Base-by-base conservation (phyloP, 2,113 vertebrate species). In the Leucoraja erinaceus region DNA sequence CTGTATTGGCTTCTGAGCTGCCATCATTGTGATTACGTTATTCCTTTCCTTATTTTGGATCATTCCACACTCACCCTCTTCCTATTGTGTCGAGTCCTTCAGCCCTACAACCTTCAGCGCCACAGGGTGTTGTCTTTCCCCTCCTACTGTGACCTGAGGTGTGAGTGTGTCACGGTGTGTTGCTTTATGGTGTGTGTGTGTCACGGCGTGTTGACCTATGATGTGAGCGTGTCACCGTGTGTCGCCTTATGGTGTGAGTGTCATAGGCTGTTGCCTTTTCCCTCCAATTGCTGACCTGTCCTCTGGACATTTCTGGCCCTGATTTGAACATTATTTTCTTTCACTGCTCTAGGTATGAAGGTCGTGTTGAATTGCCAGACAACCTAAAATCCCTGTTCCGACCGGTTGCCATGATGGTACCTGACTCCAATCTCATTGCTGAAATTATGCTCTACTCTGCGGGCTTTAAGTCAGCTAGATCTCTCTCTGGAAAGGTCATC, bases 331-430 rank as follows among this genome's bases (percentile, higher is more conserved):
- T 16, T 5, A 72, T 72, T 56, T 93, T 16, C 38, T 28, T 86
- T n/a, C 77, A 72, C 22, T 91, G 93, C 95, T 93, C 63, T 92
- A 96, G 96, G 14, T 95, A 94, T 9, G 93, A 93, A 94, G 95
- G 95, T 20, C 94, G 94, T 20, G 94, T 95, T 10, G 96, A 96
- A 25, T 95, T 96, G 31, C 96, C 96, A 78, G 94, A 94, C 75
- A 96, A 96, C 31, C 93, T 96, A 93, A 95, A 96, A 68, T 95
- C 94, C 92, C 94, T 96, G 0, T 96, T 96, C 93, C 94, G 96
- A 2, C 95, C 95, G 2, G 94, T 96, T 56, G 94, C 95, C 0
- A 96, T 96, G 96, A 94, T 96, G 94, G 93, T 94, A 14, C 96
- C 96, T 2, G 93, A 96, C 74, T 94, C 93, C 94, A 84, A 95